A percentile compares a stretch with the other conserved stretches of the same genome.
Conservation (phyloP, 1,140 invertebrate species). For the Drosophila kikkawai region DNA sequence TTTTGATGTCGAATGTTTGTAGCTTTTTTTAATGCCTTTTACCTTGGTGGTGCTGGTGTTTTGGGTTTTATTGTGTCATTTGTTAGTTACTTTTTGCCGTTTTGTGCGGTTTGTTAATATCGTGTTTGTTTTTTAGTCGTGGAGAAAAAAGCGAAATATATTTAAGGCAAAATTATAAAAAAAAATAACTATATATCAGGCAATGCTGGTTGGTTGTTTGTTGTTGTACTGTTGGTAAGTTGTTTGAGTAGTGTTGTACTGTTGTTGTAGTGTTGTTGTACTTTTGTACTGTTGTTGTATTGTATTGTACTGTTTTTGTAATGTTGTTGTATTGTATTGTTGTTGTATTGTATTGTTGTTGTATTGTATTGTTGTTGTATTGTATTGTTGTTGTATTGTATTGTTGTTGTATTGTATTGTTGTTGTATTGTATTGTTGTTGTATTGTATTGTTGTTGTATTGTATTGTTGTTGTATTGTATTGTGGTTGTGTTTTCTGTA, state of each 20-base stretch:
- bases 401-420: conserved; percentile 2
- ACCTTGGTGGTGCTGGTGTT: conserved; percentile 18
- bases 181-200: conserved; percentile 25
- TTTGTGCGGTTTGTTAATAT: conserved; percentile 34
- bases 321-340: not conserved
- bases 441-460: not conserved
- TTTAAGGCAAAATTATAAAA: conserved; percentile 26
- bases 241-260: not conserved
- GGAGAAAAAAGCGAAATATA: conserved; percentile 28
- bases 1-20: conserved; percentile 5
- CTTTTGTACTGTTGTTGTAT: not conserved
- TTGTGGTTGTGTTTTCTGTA: conserved; percentile 3
- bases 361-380: not conserved
- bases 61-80: conserved; percentile 22
- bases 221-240: conserved; percentile 19
- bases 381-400: conserved; percentile 29
- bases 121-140: conserved; percentile 18
- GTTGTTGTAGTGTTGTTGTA: conserved; percentile 6
- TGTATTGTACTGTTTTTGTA: not conserved
- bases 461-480: not conserved
- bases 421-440: not conserved
- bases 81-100: conserved; percentile 40
- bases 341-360: conserved; percentile 8
- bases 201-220: conserved; percentile 25
- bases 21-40: conserved; percentile 2